Percentiles rank a stretch among this genome's conserved stretches.
These are phyloP conservation scores for Dreissena rostriformis DNA, from an alignment of 1,140 invertebrate species.

Conservation along the genomic window DNA sequence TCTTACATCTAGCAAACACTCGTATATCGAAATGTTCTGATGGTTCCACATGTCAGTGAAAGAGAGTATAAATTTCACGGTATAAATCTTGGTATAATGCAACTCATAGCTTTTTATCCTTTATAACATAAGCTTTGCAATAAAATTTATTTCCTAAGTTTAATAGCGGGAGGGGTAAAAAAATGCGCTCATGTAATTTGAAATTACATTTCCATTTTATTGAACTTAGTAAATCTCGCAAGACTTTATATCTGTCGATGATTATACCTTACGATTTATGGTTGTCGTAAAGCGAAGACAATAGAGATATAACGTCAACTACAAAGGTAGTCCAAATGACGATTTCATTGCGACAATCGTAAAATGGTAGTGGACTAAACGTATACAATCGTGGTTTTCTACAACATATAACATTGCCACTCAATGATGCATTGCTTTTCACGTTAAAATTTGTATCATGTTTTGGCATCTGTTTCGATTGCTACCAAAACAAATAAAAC, in stretches of 20 bases:
- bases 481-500: too few relatives aligned
- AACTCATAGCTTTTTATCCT: too few relatives aligned
- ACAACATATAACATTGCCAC: neutral
- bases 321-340: constrained; percentile 43
- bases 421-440: neutral
- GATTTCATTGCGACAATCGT: constrained; percentile 27
- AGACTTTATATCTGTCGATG: constrained; percentile 16
- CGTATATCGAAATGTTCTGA: too few relatives aligned
- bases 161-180: neutral
- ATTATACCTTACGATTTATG: constrained; percentile 49
- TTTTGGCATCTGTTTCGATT: too few relatives aligned
- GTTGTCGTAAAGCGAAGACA: constrained; percentile 34
- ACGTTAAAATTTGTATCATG: neutral
- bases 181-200: constrained; percentile 36
- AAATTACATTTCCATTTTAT: constrained; percentile 45
- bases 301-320: constrained; percentile 21
- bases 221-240: constrained; percentile 29
- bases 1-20: too few relatives aligned
- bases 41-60: too few relatives aligned
- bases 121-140: neutral
- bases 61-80: too few relatives aligned
- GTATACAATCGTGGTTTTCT: neutral
- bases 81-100: too few relatives aligned
- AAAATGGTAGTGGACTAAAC: neutral
- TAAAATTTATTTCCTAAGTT: neutral